Base-by-base conservation (phyloP, 2,888 invertebrate genomes). In the Prenolepis imparis region DNA sequence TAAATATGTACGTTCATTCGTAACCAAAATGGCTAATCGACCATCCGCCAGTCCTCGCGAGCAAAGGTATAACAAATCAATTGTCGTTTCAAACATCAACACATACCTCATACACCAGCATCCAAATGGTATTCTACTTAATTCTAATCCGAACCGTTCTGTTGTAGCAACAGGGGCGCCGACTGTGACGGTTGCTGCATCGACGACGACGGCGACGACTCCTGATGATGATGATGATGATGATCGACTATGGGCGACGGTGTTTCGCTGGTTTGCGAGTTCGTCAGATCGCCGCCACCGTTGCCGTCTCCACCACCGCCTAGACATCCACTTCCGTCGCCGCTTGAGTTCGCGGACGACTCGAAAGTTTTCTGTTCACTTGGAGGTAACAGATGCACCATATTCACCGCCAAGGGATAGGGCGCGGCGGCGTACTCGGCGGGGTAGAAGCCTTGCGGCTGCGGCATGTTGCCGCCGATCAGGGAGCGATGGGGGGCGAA, bases 371-470 rank as follows among this genome's bases (percentile, higher is more conserved):
- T 96, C 92, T 97, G 97, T 92, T 98, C 98, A 91, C 96, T 96
- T 61, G 97, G 98, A 83, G 98, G 98, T 92, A 98, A 95, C 82
- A 98, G 95, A 93, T 98, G 98, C 86, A 98, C 96, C 98, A 98
- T 98, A 93, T 97, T 97, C 44, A 98, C 96, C 44, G 98, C 98
- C 93, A 98, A 96, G 0, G 98, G 98, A 93, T 98, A 98, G 24
- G 97, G 97, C 11, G 97, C 96, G 39, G 95, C 95, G 9, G 95
- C 44, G 32, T 64, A 73, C 4, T 73, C 81, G 52, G 98, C 52
- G 63, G 98, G 97, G 94, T 98, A 98, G 95, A 98, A 98, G 86
- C 97, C 97, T 90, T 97, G 97, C 18, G 97, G 96, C 36, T 75
- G 75, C 89, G 97, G 96, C 93, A 98, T 86, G 59, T 92, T 92